phyloP scores from a whole-genome alignment of 2,113 vertebrate genomes.

The Maylandia zebra region DNA sequence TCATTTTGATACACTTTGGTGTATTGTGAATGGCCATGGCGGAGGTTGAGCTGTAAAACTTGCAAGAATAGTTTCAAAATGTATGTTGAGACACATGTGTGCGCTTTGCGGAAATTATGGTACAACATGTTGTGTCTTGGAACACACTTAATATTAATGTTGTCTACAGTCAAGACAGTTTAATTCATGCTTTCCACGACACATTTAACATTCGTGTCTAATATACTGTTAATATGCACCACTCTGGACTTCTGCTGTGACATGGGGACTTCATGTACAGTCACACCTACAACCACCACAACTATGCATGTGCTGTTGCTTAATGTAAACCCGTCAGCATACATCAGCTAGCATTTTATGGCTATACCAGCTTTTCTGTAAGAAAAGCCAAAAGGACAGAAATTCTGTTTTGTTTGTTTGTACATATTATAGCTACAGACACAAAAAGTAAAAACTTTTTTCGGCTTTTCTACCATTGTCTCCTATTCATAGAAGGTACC shows the following conservation, averaged over 20 bases:
- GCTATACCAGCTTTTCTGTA: background rate
- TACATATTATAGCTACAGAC: background rate
- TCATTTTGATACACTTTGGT: background rate
- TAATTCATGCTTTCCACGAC: background rate
- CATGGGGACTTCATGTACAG: background rate
- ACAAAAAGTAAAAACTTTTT: background rate
- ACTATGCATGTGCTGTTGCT: background rate
- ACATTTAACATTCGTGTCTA: background rate
- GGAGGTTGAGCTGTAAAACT: background rate
- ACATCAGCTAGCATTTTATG: background rate
- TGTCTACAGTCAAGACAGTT: background rate
- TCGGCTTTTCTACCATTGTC: background rate
- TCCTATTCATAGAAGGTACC: background rate
- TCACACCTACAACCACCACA: background rate
- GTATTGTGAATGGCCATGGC: background rate
- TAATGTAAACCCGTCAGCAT: background rate
- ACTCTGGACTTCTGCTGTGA: background rate
- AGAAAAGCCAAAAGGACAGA: background rate
- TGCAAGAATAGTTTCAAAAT: background rate
- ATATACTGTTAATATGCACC: background rate
- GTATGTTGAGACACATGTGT: background rate
- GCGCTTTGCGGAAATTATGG: background rate
- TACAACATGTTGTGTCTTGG: background rate
- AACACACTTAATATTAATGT: background rate
- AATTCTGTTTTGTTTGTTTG: background rate